A percentile compares a stretch with the other conserved stretches of the same genome.
Evolutionary conservation across 2,888 invertebrate species (phyloP).

Genomic region (Erynnis tages): DNA sequence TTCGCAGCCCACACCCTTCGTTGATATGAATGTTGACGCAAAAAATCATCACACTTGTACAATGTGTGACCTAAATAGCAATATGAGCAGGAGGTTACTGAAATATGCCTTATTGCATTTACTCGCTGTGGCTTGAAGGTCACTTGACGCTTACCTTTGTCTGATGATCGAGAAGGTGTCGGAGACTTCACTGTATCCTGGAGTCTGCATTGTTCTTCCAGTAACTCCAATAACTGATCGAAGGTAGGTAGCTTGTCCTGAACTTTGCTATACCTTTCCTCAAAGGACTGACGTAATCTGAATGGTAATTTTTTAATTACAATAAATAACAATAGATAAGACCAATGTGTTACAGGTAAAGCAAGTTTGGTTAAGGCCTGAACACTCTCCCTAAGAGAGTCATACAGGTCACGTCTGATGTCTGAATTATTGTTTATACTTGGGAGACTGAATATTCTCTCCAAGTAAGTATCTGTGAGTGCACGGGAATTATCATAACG

Average conservation of each 20-base stretch:
- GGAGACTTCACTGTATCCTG: not conserved
- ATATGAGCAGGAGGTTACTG: not conserved
- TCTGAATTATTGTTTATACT: not conserved
- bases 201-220: slow-evolving; percentile 2
- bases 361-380: not conserved
- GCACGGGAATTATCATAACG: slow-evolving; percentile 5
- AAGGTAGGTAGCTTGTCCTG: slow-evolving; percentile 1
- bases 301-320: not conserved
- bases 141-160: not conserved
- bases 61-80: slow-evolving; percentile 2
- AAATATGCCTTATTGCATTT: not conserved
- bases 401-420: slow-evolving; percentile 6
- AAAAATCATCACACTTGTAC: slow-evolving; percentile 1
- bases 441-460: not conserved
- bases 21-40: not conserved
- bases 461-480: slow-evolving; percentile 6
- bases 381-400: slow-evolving; percentile 3
- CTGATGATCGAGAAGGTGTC: not conserved
- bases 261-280: slow-evolving; percentile 5
- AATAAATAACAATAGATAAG: not conserved
- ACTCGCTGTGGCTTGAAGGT: not conserved
- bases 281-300: slow-evolving; percentile 1
- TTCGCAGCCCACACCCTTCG: slow-evolving; percentile 5
- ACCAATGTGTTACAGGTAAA: not conserved
- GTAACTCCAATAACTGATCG: slow-evolving; percentile 3